Conservation (phyloP, 2,888 invertebrate species). For the Drosophila diplacantha region DNA sequence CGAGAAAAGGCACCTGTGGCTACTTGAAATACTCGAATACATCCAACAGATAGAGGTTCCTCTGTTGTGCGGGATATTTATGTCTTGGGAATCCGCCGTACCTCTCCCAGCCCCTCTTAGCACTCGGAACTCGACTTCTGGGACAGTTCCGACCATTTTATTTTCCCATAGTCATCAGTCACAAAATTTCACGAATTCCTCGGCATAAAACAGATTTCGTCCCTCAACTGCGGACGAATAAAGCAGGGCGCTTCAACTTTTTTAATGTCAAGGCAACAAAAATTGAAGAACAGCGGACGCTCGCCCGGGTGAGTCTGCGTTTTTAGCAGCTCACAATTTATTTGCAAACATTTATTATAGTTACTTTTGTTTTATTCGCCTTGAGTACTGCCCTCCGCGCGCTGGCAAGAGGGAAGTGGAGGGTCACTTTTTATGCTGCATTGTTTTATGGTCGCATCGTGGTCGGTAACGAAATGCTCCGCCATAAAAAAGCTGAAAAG, state of each 20-base stretch:
- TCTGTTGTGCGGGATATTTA: not conserved
- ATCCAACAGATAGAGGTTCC: not conserved
- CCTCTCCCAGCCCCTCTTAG: conserved; percentile 3
- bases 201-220: conserved; percentile 69
- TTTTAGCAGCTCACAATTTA: conserved; percentile 66
- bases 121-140: not conserved
- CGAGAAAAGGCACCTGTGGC: not conserved
- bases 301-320: conserved; percentile 18
- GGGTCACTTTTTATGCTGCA: conserved; percentile 62
- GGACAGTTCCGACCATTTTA: conserved; percentile 3
- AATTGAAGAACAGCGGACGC: conserved; percentile 22
- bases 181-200: conserved; percentile 64
- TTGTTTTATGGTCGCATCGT: conserved; percentile 64
- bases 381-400: conserved; percentile 59
- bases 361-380: conserved; percentile 68
- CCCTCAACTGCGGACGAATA: conserved; percentile 42
- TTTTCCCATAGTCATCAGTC: conserved; percentile 53
- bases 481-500: conserved; percentile 22
- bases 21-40: not conserved
- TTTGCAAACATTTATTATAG: conserved; percentile 72
- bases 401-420: not conserved
- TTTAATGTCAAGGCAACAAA: conserved; percentile 51
- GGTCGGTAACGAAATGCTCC: conserved; percentile 42
- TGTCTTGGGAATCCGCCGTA: not conserved
- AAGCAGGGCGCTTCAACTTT: conserved; percentile 64